Percentiles rank a stretch among this genome's conserved stretches.
Conservation (phyloP, 2,797 vertebrate species). For the Myripristis jacobus region DNA sequence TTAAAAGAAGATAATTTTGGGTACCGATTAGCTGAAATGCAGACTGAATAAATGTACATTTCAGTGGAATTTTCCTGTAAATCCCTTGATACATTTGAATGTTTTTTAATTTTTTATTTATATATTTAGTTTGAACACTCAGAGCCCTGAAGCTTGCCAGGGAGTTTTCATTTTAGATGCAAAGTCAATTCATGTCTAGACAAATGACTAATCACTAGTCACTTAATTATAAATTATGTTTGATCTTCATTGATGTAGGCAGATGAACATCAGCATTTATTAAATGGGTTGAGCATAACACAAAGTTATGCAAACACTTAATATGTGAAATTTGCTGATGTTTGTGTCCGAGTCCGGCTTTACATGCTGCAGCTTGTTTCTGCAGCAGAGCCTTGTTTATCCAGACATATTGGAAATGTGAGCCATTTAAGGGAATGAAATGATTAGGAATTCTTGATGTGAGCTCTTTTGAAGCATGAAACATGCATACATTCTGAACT, state of each 20-base stretch:
- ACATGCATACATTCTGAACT: conserved; percentile 13
- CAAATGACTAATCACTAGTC: conserved; percentile 39
- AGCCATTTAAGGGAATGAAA: conserved; percentile 18
- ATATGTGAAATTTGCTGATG: not conserved
- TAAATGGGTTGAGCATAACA: conserved; percentile 17
- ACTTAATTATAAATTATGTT: conserved; percentile 48
- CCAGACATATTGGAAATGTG: not conserved
- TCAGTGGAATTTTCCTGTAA: conserved; percentile 35
- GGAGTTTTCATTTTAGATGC: conserved; percentile 46
- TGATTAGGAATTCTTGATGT: conserved; percentile 22
- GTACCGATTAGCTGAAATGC: conserved; percentile 19
- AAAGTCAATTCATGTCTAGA: conserved; percentile 62
- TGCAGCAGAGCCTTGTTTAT: not conserved
- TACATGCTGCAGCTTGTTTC: not conserved
- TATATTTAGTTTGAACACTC: conserved; percentile 40
- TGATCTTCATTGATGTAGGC: not conserved
- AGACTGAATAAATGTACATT: conserved; percentile 42
- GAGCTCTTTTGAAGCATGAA: conserved; percentile 40
- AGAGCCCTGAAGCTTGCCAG: conserved; percentile 55
- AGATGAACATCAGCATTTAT: conserved; percentile 17
- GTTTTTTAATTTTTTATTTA: no score
- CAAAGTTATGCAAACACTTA: conserved; percentile 2
- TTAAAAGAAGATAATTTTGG: conserved; percentile 30
- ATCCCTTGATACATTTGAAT: conserved; percentile 10
- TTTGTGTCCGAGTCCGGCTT: not conserved